These are phyloP conservation scores for Drosophila nigricruria DNA, from an alignment of 2,888 invertebrate species.

Conservation along the genomic window DNA sequence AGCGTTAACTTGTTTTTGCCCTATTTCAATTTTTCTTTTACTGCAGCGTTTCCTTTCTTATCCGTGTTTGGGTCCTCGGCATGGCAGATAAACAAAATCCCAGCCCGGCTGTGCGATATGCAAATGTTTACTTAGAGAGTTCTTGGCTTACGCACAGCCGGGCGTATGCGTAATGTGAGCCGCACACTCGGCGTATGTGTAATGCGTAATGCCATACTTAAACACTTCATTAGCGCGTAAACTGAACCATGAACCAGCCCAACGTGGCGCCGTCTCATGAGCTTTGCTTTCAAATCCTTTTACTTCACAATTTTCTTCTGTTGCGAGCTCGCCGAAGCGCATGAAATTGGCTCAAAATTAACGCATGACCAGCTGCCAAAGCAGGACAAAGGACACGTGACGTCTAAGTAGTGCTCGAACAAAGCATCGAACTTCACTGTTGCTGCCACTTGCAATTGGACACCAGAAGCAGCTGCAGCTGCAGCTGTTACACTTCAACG, in stretches of 20 bases:
- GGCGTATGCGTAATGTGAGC: conserved; percentile 50
- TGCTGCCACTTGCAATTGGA: conserved; percentile 2
- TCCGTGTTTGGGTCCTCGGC: neutral
- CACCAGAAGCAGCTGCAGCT: neutral
- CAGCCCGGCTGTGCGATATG: conserved; percentile 59
- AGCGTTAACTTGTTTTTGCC: conserved; percentile 78
- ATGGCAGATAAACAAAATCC: conserved; percentile 47
- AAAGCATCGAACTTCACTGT: neutral
- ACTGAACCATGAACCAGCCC: conserved; percentile 1
- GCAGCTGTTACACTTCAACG: neutral
- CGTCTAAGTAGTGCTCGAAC: neutral
- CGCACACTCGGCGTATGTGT: conserved; percentile 46
- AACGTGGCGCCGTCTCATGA: neutral
- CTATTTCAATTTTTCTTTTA: conserved; percentile 67
- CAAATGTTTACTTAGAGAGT: conserved; percentile 74
- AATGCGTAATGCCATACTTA: conserved; percentile 37
- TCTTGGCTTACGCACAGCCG: conserved; percentile 46
- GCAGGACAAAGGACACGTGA: conserved; percentile 21
- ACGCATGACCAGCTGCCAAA: conserved; percentile 42
- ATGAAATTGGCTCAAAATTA: conserved; percentile 38
- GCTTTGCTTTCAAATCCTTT: conserved; percentile 6
- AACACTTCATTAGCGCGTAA: conserved; percentile 63
- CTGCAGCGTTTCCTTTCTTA: conserved; percentile 18
- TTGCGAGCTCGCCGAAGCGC: conserved; percentile 20
- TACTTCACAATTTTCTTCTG: neutral